Evolutionary conservation across 1,140 invertebrate species (phyloP).

Genomic region (Panagrolaimus sp.): DNA sequence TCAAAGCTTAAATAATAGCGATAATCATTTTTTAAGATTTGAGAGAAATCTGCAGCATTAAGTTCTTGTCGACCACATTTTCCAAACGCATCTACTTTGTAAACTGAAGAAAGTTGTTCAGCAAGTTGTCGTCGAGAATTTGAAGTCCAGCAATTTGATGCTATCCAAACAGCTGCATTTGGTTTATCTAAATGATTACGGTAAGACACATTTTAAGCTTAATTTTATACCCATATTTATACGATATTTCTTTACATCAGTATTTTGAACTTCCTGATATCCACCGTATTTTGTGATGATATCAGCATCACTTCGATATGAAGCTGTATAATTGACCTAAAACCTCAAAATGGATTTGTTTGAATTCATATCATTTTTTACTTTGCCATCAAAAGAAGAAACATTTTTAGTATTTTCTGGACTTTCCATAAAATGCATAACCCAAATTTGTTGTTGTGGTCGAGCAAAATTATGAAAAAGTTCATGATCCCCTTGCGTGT

Average conservation of each 20-base stretch:
- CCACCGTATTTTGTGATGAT: constrained; percentile 20
- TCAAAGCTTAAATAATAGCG: constrained; percentile 59
- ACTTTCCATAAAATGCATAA: constrained; percentile 25
- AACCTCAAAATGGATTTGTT: not conserved
- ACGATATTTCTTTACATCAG: not conserved
- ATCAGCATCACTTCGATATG: constrained; percentile 19
- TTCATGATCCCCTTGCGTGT: not conserved
- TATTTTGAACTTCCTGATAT: not conserved
- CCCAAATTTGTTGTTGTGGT: constrained; percentile 17
- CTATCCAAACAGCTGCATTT: constrained; percentile 20
- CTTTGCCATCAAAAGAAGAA: constrained; percentile 18
- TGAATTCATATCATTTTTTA: constrained; percentile 11
- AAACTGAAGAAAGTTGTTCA: not conserved
- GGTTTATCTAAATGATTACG: constrained; percentile 9
- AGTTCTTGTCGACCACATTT: constrained; percentile 2
- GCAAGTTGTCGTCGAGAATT: constrained; percentile 20
- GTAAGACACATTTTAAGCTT: not conserved
- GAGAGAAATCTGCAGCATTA: constrained; percentile 4
- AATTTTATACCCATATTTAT: not conserved
- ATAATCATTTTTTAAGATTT: constrained; percentile 22
- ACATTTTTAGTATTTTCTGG: constrained; percentile 23
- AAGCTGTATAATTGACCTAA: constrained; percentile 29
- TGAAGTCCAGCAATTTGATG: constrained; percentile 21
- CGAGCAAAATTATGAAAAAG: not conserved
- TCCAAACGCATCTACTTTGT: constrained; percentile 21